Evolutionary conservation across 2,113 vertebrate genomes (phyloP).

Genomic region (Hoplias malabaricus): DNA sequence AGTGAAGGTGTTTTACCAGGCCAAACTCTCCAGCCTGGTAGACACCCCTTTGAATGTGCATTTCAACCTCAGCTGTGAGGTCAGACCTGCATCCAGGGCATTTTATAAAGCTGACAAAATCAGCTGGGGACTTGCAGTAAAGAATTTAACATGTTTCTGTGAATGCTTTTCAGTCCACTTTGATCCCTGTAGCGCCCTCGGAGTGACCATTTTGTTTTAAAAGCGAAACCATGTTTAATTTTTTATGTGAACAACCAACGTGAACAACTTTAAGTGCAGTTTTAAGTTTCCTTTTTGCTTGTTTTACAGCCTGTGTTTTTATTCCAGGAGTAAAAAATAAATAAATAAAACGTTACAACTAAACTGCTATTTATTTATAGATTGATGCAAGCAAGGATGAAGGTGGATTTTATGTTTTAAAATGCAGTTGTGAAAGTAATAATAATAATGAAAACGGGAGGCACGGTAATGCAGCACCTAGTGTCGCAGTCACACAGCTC

Average conservation of each 20-base stretch:
- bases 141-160: not conserved
- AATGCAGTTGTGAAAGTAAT: too few relatives aligned
- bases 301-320: too few relatives aligned
- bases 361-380: too few relatives aligned
- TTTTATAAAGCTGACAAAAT: not conserved
- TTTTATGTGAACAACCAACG: conserved; percentile 3
- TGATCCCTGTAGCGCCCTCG: too few relatives aligned
- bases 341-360: too few relatives aligned
- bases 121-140: not conserved
- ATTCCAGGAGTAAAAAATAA: too few relatives aligned
- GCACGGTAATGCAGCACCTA: too few relatives aligned
- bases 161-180: not conserved
- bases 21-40: not conserved
- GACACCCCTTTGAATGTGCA: not conserved
- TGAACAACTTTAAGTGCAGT: not conserved
- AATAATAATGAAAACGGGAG: too few relatives aligned
- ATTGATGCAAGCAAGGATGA: too few relatives aligned
- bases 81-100: not conserved
- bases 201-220: not conserved
- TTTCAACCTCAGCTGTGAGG: not conserved
- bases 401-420: too few relatives aligned
- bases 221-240: not conserved
- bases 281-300: too few relatives aligned
- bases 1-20: not conserved
- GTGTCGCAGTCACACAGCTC: too few relatives aligned